These are phyloP conservation scores for Andricus curvator DNA, from an alignment of 2,888 invertebrate species.

Conservation along the genomic window DNA sequence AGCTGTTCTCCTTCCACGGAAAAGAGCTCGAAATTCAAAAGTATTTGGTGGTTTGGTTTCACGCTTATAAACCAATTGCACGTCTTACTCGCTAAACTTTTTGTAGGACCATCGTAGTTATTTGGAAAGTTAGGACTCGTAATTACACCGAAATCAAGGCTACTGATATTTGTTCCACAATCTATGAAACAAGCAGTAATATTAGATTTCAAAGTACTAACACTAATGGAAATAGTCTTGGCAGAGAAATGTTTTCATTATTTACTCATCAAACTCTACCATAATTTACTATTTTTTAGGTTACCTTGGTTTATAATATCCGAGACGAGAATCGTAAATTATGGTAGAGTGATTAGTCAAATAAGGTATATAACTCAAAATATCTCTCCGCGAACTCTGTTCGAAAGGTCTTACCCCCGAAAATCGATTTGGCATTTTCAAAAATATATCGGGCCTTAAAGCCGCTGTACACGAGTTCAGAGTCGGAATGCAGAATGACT, in stretches of 20 bases:
- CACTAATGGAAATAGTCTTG: background rate
- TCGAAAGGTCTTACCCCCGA: slow-evolving; percentile 81
- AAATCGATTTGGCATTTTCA: slow-evolving; percentile 92
- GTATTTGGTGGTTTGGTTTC: slow-evolving; percentile 90
- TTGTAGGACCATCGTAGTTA: slow-evolving; percentile 91
- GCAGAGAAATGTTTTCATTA: background rate
- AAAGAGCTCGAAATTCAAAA: slow-evolving; percentile 94
- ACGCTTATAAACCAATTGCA: slow-evolving; percentile 99
- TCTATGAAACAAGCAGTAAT: slow-evolving; percentile 79
- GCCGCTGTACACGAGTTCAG: slow-evolving; percentile 93
- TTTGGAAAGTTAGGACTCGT: slow-evolving; percentile 94
- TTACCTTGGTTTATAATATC: no score
- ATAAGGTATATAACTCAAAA: background rate
- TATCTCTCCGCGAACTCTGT: background rate
- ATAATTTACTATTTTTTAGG: background rate
- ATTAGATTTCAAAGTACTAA: background rate
- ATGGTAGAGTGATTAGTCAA: no score
- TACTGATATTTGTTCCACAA: slow-evolving; percentile 95
- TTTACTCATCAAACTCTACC: background rate
- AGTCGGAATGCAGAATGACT: slow-evolving; percentile 93
- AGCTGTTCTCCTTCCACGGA: slow-evolving; percentile 95
- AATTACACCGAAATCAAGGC: slow-evolving; percentile 89
- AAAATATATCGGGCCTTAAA: slow-evolving; percentile 98
- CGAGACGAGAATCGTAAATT: no score
- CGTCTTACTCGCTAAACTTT: slow-evolving; percentile 90